phyloP scores from a whole-genome alignment of 2,797 vertebrate species.

The Peromyscus melanophrys region DNA sequence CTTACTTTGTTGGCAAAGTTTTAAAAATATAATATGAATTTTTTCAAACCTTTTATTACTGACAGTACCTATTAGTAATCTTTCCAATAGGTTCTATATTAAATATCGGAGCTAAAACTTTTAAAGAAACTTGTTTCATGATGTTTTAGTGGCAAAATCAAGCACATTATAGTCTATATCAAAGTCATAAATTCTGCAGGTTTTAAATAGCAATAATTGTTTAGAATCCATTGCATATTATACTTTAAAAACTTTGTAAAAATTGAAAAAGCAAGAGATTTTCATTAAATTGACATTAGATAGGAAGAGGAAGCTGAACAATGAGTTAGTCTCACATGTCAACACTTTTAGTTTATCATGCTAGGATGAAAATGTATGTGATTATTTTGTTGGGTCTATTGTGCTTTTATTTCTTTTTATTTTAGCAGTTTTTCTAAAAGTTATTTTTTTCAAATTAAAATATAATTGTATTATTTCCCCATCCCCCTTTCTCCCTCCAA shows the following conservation, averaged over 20 bases:
- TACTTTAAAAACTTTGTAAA: conserved; percentile 15
- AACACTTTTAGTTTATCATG: conserved; percentile 13
- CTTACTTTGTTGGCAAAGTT: conserved; percentile 42
- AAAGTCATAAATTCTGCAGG: conserved; percentile 2
- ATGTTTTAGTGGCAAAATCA: conserved; percentile 5
- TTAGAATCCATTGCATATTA: conserved; percentile 1
- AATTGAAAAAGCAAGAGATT: neutral
- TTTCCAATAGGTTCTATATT: neutral
- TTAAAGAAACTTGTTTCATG: conserved; percentile 40
- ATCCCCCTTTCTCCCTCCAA: neutral
- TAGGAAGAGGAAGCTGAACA: conserved; percentile 31
- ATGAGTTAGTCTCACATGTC: neutral
- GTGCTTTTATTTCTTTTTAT: neutral
- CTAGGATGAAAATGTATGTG: neutral
- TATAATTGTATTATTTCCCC: neutral
- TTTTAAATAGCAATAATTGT: conserved; percentile 39
- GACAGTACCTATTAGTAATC: neutral
- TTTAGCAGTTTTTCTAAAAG: neutral
- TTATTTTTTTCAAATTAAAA: neutral
- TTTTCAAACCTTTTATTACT: neutral
- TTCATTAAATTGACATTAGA: conserved; percentile 48
- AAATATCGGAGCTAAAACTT: conserved; percentile 33
- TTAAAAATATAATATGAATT: conserved; percentile 16
- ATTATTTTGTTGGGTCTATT: neutral
- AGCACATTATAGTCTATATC: conserved; percentile 21